phyloP scores from a whole-genome alignment of 1,140 invertebrate genomes.

The Sinonovacula constricta region DNA sequence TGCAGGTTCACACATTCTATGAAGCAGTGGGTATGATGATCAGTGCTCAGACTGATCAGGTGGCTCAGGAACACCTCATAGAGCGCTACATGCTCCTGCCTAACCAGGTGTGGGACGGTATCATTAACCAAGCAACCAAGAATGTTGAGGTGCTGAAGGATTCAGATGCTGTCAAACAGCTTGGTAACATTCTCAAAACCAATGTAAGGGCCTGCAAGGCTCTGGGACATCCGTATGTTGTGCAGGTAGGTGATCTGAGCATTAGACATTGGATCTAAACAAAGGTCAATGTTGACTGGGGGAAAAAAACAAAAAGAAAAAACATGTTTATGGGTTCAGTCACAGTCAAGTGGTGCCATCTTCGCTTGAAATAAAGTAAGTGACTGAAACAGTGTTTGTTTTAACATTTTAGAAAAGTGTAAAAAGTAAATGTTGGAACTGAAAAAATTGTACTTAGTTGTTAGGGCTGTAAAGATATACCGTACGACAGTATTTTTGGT shows the following conservation, averaged over 20 bases:
- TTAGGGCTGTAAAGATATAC: no score
- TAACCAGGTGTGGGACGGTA: conserved; percentile 99
- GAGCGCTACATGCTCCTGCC: conserved; percentile 98
- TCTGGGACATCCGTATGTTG: conserved; percentile 96
- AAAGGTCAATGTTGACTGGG: no score
- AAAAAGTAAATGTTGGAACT: no score
- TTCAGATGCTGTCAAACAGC: conserved; percentile 96
- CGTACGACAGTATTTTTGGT: no score
- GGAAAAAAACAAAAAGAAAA: no score
- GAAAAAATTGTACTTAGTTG: no score
- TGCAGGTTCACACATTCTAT: conserved; percentile 99
- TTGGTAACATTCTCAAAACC: conserved; percentile 98
- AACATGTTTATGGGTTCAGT: no score
- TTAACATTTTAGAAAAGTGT: no score
- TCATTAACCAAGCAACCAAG: conserved; percentile 96
- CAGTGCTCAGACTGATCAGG: conserved; percentile 93
- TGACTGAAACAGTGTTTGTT: no score
- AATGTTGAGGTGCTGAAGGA: conserved; percentile 98
- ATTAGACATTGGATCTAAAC: no score
- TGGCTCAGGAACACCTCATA: conserved; percentile 93
- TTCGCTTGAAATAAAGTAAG: no score
- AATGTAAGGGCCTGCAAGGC: conserved; percentile 99
- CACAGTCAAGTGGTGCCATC: no score
- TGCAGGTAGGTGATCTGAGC: conserved; percentile 88
- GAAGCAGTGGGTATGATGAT: conserved; percentile 99